Conservation (phyloP, 2,888 invertebrate species). For the Dynastes tityus region DNA sequence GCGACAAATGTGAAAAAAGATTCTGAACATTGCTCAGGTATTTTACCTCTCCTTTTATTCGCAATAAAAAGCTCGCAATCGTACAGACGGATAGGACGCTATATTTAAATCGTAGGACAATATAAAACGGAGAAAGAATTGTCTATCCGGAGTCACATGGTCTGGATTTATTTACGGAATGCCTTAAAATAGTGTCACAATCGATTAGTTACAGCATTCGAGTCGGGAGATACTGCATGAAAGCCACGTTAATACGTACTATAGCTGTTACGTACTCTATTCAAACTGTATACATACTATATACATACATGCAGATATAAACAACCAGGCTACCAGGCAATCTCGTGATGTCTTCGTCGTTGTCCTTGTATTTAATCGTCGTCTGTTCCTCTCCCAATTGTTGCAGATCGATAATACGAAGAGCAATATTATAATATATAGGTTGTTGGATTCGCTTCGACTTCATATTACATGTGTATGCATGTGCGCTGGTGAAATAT, state of each 20-base stretch:
- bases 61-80: constrained; percentile 6
- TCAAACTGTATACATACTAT: background rate
- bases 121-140: constrained; percentile 38
- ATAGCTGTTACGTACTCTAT: background rate
- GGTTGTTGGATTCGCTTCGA: no score
- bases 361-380: background rate
- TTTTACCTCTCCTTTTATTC: background rate
- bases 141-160: constrained; percentile 39
- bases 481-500: background rate
- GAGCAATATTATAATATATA: no score
- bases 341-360: constrained; percentile 1
- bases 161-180: constrained; percentile 44
- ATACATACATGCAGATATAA: background rate
- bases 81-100: constrained; percentile 4
- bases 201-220: constrained; percentile 41
- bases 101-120: constrained; percentile 40
- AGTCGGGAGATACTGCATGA: constrained; percentile 34
- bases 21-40: no score
- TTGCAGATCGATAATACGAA: constrained; percentile 18
- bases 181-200: constrained; percentile 45
- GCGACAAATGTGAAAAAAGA: no score
- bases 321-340: background rate
- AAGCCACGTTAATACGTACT: background rate
- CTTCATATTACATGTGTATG: no score
- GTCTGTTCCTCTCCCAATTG: constrained; percentile 13